Base-by-base conservation (phyloP, 2,797 vertebrate species). In the Lagocephalus sceleratus region DNA sequence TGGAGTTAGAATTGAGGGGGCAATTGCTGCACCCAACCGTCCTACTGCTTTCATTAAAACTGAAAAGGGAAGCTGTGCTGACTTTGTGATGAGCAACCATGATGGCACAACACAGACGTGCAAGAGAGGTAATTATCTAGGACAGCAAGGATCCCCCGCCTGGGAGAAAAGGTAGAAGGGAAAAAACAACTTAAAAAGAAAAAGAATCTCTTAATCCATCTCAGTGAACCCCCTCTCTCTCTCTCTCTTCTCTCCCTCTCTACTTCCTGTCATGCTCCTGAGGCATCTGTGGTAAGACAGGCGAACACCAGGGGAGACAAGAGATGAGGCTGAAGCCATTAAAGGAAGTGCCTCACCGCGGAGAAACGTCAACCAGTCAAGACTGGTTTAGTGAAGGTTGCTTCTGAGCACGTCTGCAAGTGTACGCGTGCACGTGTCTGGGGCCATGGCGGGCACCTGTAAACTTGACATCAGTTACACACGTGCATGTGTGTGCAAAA, bases 301-400 rank as follows among this genome's bases (percentile, higher is more conserved):
- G 66, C 59, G 16, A 78, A 75, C 81, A 81, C 75, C 71, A 68
- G 71, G 68, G 70, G 73, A 85, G 77, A 76, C 71, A 71, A 78
- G 75, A 78, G 79, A 85, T 68, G 82, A 82, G 75, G 77, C 78
- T 51, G 15, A 65, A 58, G 73, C 73, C 82, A 83, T 85, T 86
- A 85, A 82, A 68, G 76, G 72, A 86, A 86, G 80, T 85, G 76
- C 63, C 60, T 81, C 74, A 69, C 68, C 14, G 26, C 55, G 64
- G 63, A 84, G 62, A 79, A 66, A 83, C 47, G 58, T 82, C 80
- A 84, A 71, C 68, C 58, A 82, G 76, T 73, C 78, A 83, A 61
- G 63, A 86, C 74, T 60, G 58, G 73, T 85, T 85, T 85, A 69
- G 71, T 68, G 57, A 60, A 82, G 67, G 75, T 66, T 72, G 73